Evolutionary conservation across 2,797 vertebrate species (phyloP), one percentile per base, ranked within the genome.

Genomic region (Falco columbarius): DNA sequence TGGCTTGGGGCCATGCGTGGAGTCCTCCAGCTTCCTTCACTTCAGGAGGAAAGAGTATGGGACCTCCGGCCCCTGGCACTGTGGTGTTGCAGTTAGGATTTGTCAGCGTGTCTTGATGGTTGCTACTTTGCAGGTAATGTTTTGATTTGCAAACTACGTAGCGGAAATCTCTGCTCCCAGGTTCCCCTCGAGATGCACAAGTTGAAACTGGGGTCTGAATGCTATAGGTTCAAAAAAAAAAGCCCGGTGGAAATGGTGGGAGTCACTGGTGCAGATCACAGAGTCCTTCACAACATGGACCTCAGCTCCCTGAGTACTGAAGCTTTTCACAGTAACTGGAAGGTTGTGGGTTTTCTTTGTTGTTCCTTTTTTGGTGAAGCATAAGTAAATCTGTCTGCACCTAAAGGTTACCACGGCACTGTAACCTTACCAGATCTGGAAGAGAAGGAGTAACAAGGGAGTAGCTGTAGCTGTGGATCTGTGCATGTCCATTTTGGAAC

Each of bases 361-460:
- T 51, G 22, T 29, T 86, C 46, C 42, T 66, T 52, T 81, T 83
- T 63, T 58, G 34, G 62, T 63, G 40, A 86, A 58, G 76, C 3
- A 1, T 23, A 66, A 86, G 62, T 75, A 66, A 65, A 52, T 72
- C 46, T 90, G 51, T 32, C 86, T 40, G 13, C 55, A 89, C 77
- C 86, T 89, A 10, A 55, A 55, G 74, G 83, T 93, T 93, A 90
- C 92, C 66, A 72, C 81, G 92, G 88, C 63, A 80, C 74, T 94
- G 74, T 80, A 79, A 94, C 89, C 89, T 87, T 11, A 72, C 54
- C 38, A 59, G 76, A 34, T 24, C 32, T 73, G 51, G 30, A 52
- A 61, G 74, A 55, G 68, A 82, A 27, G 59, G 81, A 72, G 14
- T 14, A 85, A 58, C 38, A 62, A 49, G 51, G 67, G 65, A 83